Evolutionary conservation across 1,140 invertebrate genomes (phyloP).

Genomic region (Drosophila takahashii): DNA sequence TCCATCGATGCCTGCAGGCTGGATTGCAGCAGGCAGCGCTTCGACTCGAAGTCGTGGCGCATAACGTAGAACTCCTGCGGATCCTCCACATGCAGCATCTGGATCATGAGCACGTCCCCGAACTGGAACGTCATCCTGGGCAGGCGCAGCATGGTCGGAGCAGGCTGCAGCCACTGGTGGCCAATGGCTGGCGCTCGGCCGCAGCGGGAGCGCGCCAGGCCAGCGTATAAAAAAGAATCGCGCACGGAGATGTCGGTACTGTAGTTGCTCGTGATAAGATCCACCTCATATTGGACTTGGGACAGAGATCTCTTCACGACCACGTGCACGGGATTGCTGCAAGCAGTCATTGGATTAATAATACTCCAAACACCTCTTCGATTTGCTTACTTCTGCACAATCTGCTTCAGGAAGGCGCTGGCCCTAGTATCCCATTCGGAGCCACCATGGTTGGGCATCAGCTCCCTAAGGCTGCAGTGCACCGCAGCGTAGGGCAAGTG

Average conservation of each 20-base stretch:
- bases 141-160: constrained; percentile 15
- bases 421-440: constrained; percentile 52
- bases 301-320: neutral
- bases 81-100: constrained; percentile 50
- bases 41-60: constrained; percentile 15
- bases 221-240: constrained; percentile 76
- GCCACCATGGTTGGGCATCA: constrained; percentile 40
- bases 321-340: constrained; percentile 36
- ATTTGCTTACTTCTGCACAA: constrained; percentile 56
- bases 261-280: constrained; percentile 47
- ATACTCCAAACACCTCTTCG: too few species aligned
- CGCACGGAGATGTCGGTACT: constrained; percentile 54
- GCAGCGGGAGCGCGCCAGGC: constrained; percentile 44
- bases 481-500: constrained; percentile 56
- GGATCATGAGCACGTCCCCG: constrained; percentile 44
- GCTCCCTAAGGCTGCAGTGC: constrained; percentile 57
- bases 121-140: neutral
- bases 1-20: constrained; percentile 35
- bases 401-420: constrained; percentile 44
- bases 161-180: constrained; percentile 8
- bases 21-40: neutral
- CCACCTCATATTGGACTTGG: constrained; percentile 43
- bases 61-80: constrained; percentile 64
- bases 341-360: neutral
- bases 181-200: neutral